Evolutionary conservation across 2,797 vertebrate genomes (phyloP).

Genomic region (Parauchenoglanis punctatus): DNA sequence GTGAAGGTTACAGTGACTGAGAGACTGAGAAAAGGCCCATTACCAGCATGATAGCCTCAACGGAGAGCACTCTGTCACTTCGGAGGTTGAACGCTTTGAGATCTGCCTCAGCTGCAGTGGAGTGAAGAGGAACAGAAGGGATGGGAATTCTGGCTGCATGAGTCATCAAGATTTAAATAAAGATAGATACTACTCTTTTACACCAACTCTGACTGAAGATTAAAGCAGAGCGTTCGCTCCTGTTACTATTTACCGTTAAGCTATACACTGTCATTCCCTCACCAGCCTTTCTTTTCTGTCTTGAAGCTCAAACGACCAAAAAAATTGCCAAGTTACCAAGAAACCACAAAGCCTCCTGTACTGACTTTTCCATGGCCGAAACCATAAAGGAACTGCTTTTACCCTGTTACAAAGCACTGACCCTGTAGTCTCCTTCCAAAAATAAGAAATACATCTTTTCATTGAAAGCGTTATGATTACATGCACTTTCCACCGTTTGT

Average conservation of each 20-base stretch:
- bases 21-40: constrained; percentile 46
- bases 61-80: constrained; percentile 5
- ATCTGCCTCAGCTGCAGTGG: background rate
- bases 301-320: too few relatives aligned
- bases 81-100: background rate
- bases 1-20: constrained; percentile 51
- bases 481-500: background rate
- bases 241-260: background rate
- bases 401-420: background rate
- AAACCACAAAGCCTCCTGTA: background rate
- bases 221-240: background rate
- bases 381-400: background rate
- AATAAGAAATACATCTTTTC: background rate
- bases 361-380: background rate
- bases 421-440: background rate
- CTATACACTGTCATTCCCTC: background rate
- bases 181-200: background rate
- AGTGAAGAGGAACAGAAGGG: background rate
- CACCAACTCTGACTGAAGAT: background rate
- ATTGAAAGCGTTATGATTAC: background rate
- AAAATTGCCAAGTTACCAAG: background rate
- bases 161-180: background rate
- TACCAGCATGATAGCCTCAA: constrained; percentile 45
- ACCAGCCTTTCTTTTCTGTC: too few relatives aligned
- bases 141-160: background rate